Base-by-base conservation (phyloP, 2,888 invertebrate genomes). In the Amiota mariae region DNA sequence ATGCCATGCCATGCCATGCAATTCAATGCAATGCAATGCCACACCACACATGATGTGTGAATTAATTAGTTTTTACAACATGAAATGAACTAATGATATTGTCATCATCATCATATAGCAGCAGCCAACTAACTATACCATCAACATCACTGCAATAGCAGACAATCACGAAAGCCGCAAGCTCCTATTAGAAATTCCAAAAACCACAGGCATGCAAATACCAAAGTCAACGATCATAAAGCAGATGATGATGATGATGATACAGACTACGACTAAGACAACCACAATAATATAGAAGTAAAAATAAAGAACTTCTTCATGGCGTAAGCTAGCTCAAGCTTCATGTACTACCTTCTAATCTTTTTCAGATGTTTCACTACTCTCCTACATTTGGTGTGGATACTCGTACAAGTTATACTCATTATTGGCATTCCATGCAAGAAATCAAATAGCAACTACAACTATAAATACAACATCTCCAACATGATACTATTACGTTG, bases 171-270 rank as follows among this genome's bases (percentile, higher is more conserved):
- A 59, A 59, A 59, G 59, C 24, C 68, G 13, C 67, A 67, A 20
- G 15, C 57, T 13, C 79, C 46, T 46, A 74, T 75, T 80, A 77
- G 76, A 77, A 72, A 81, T 82, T 80, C 82, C 77, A 75, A 47
- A 80, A 82, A 81, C 86, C 85, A 81, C 85, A 86, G 85, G 85
- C 75, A 87, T 85, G 67, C 67, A 46, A 13, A 15, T 67, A 36
- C 63, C 24, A 61, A 71, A 57, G 56, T 24, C 70, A 56, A 36
- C 20, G 36, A 48, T 36, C 54, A 71, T 47, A 11, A 15, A 73
- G 73, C 73, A 75, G 79, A 84, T 80, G 78, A 76, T 78, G 82
- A 82, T 81, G 8, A 54, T 56, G n/a, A 56, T 56, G 56, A 56
- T n/a, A 56, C 56, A 56, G 8, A 54, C 54, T 2, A 54, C 54